Base-by-base conservation (phyloP, 2,888 invertebrate species). In the Drosophila kanekoi region DNA sequence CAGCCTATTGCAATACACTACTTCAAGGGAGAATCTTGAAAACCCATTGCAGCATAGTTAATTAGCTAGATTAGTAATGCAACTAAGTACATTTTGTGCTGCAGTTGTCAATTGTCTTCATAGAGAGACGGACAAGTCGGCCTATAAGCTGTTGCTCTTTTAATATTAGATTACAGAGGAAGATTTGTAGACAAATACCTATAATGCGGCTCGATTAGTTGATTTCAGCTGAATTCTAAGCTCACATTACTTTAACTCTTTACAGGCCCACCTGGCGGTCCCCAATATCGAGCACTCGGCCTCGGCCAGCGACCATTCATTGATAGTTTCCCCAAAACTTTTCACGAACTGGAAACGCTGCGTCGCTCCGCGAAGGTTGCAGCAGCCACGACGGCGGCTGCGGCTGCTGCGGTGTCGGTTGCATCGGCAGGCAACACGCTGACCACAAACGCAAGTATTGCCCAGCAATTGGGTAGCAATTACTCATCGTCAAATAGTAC, bases 291-390 rank as follows among this genome's bases (percentile, higher is more conserved):
- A 72, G 95, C 96, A 51, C 93, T 96, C 81, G 95, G 96, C 35
- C 93, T 96, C 88, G 94, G 95, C 59, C 96, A 96, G 90, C 94
- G 97, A 79, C 95, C 96, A 56, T 94, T 95, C 92, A 92, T 95
- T 64, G 92, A 93, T 59, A 93, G 95, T 52, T 95, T 95, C 91
- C 93, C 94, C 59, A 94, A 94, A 77, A 95, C 95, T 87, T 93
- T 96, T 72, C 93, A 95, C 71, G 95, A 95, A 68, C 93, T 95
- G 77, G 96, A 96, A 81, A 93, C 94, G 56, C 95, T 95, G 91
- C 94, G 96, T 89, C 94, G 96, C 79, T 74, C 85, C 4, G 84
- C 88, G 11, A 89, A 90, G 56, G 88, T 80, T 28, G 93, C 94
- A 47, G 81, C 89, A 16, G 81, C 86, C 16, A 78, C 87, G 79